Percentiles rank a stretch among this genome's conserved stretches.
These are phyloP conservation scores for Coendou prehensilis DNA, from an alignment of 2,797 vertebrate species.

Conservation along the genomic window DNA sequence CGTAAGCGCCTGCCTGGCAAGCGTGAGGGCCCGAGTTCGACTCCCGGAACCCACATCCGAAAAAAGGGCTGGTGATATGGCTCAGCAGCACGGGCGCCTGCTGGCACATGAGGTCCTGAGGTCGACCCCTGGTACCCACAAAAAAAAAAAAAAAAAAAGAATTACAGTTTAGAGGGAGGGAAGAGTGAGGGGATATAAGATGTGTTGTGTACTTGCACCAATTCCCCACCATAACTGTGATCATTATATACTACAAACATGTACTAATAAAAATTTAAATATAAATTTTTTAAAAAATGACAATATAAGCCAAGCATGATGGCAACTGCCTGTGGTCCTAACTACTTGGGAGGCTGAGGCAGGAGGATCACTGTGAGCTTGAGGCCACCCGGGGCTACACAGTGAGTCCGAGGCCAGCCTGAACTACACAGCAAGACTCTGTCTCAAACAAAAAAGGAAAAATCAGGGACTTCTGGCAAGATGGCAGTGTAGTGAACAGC, in stretches of 20 bases:
- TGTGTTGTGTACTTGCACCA: background rate
- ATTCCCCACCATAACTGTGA: background rate
- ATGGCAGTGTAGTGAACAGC: background rate
- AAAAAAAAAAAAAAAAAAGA: background rate
- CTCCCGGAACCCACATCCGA: no score
- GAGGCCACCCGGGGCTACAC: background rate
- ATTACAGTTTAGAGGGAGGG: background rate
- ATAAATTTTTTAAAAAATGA: background rate
- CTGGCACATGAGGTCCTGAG: no score
- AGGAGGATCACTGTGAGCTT: background rate
- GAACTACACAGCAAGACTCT: background rate
- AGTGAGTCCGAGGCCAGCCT: background rate
- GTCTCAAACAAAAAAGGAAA: background rate
- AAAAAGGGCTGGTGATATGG: no score
- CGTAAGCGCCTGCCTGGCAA: no score
- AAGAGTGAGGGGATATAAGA: background rate
- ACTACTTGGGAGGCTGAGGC: background rate
- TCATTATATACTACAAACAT: background rate
- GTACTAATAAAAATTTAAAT: background rate
- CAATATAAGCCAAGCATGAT: background rate
- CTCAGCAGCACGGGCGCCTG: no score
- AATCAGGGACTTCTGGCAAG: background rate
- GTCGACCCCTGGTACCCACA: no score
- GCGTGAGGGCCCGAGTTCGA: no score
- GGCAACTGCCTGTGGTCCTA: background rate